Evolutionary conservation across 2,113 vertebrate genomes (phyloP).

Genomic region (Empidonax traillii): DNA sequence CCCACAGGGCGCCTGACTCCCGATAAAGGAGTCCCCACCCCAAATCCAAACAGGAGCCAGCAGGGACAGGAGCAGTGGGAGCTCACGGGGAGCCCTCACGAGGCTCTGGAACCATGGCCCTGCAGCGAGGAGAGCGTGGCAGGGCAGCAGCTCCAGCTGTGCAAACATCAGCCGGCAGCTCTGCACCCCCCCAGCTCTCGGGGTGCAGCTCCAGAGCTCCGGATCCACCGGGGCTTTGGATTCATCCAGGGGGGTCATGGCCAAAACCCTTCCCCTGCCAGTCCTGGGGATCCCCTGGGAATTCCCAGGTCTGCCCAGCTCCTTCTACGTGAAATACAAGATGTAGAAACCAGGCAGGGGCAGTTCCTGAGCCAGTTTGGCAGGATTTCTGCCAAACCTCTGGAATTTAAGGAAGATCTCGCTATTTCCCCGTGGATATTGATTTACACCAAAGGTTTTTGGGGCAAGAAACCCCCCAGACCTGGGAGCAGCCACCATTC

Average conservation of each 20-base stretch:
- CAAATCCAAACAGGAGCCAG: not conserved
- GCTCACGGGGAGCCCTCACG: fast-evolving
- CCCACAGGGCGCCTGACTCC: not conserved
- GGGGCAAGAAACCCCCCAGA: not conserved
- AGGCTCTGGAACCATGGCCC: not conserved
- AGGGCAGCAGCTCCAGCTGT: not conserved
- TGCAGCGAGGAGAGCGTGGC: fast-evolving
- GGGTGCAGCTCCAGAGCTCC: not conserved
- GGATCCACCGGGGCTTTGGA: too few relatives aligned
- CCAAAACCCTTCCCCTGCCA: not conserved
- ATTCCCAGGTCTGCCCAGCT: not conserved
- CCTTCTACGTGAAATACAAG: not conserved
- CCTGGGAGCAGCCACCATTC: too few relatives aligned
- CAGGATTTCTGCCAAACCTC: not conserved
- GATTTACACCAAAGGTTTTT: not conserved
- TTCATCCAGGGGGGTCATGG: fast-evolving
- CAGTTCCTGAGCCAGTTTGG: not conserved
- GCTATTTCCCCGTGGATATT: fast-evolving
- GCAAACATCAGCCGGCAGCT: not conserved
- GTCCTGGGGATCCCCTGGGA: not conserved
- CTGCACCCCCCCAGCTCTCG: not conserved
- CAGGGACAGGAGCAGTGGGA: fast-evolving
- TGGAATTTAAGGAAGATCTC: not conserved
- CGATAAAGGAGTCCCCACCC: not conserved
- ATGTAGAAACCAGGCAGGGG: not conserved